Conservation (phyloP, 2,797 vertebrate genomes). For the Oryzias sinensis region DNA sequence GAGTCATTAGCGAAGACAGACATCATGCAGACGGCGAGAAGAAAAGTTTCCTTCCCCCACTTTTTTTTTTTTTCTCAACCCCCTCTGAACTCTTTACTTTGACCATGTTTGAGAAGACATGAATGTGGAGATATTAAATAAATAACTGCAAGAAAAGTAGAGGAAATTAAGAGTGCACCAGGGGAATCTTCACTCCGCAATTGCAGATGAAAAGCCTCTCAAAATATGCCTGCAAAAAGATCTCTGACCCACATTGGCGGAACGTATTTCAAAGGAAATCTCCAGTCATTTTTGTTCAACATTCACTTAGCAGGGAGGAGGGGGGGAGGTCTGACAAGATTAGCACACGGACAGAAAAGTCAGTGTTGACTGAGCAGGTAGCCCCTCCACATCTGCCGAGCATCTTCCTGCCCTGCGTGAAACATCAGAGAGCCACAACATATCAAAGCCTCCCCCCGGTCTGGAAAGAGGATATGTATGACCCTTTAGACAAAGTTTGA, state of each 20-base stretch:
- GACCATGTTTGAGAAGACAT: constrained; percentile 62
- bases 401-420: constrained; percentile 50
- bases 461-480: constrained; percentile 39
- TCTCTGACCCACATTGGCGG: constrained; percentile 78
- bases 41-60: constrained; percentile 44
- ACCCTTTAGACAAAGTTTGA: constrained; percentile 60
- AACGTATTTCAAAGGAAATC: constrained; percentile 75
- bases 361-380: constrained; percentile 42
- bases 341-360: constrained; percentile 33
- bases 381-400: constrained; percentile 44
- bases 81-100: constrained; percentile 60
- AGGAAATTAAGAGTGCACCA: constrained; percentile 75
- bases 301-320: constrained; percentile 48
- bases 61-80: constrained; percentile 32
- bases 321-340: constrained; percentile 27
- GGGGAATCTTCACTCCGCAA: constrained; percentile 76
- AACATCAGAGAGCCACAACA: constrained; percentile 51
- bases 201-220: constrained; percentile 75
- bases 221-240: constrained; percentile 73
- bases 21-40: constrained; percentile 49
- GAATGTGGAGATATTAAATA: constrained; percentile 76
- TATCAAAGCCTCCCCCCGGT: constrained; percentile 52
- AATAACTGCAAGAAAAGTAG: constrained; percentile 71
- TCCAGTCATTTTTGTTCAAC: constrained; percentile 47
- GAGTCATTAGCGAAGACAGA: constrained; percentile 74